Evolutionary conservation across 1,140 invertebrate genomes (phyloP).

Genomic region (Zaprionus inermis): DNA sequence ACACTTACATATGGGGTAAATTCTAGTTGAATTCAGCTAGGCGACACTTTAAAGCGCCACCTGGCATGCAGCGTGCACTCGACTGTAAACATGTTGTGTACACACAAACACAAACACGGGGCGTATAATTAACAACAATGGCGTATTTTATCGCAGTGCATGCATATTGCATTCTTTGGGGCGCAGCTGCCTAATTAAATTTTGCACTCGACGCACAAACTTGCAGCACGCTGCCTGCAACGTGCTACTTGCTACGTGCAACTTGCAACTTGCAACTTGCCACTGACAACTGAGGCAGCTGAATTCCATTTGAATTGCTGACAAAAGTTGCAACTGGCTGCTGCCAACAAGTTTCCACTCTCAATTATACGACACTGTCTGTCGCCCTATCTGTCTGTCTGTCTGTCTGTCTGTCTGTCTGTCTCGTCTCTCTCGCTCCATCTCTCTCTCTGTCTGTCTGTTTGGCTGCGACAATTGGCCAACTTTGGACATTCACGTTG

Average conservation of each 20-base stretch:
- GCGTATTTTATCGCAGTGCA: constrained; percentile 21
- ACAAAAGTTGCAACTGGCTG: constrained; percentile 57
- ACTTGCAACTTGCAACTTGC: constrained; percentile 1
- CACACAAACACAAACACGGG: not conserved
- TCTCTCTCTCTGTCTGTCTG: not conserved
- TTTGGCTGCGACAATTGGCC: constrained; percentile 1
- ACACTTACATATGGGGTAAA: constrained; percentile 2
- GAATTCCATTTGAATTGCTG: constrained; percentile 58
- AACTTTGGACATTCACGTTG: constrained; percentile 4
- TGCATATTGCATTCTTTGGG: constrained; percentile 50
- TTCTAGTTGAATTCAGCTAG: constrained; percentile 3
- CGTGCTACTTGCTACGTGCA: not conserved
- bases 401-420: not conserved
- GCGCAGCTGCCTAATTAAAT: constrained; percentile 61
- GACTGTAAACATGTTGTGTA: constrained; percentile 27
- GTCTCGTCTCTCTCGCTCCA: too few relatives aligned
- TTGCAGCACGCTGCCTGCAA: not conserved
- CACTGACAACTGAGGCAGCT: constrained; percentile 38
- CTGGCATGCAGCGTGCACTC: constrained; percentile 10
- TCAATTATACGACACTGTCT: constrained; percentile 4
- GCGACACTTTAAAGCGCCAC: constrained; percentile 8
- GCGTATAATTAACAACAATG: constrained; percentile 51
- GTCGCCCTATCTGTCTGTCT: not conserved
- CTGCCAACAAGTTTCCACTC: constrained; percentile 45
- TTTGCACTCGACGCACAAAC: constrained; percentile 20